phyloP scores from a whole-genome alignment of 2,888 invertebrate species.

The Napeogenes inachia region DNA sequence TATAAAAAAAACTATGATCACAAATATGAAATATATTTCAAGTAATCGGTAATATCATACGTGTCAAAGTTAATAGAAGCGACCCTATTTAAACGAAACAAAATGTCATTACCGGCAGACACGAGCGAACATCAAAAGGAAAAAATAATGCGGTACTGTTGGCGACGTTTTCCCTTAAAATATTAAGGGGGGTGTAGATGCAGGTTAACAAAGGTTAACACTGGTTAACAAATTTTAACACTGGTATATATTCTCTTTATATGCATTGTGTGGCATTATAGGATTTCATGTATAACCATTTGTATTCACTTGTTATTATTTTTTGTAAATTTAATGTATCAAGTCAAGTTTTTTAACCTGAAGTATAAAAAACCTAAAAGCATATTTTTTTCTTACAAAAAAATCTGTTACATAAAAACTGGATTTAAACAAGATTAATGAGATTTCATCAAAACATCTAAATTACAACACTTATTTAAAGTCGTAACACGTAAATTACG shows the following conservation, averaged over 20 bases:
- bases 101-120: conserved; percentile 62
- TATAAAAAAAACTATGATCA: too few relatives aligned
- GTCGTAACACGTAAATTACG: too few relatives aligned
- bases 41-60: background rate
- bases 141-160: conserved; percentile 63
- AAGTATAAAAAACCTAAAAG: too few relatives aligned
- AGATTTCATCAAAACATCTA: too few relatives aligned
- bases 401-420: background rate
- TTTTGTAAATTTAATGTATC: too few relatives aligned
- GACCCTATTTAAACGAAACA: conserved; percentile 52
- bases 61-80: conserved; percentile 10
- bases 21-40: too few relatives aligned
- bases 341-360: too few relatives aligned
- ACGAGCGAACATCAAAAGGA: conserved; percentile 71
- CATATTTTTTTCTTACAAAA: background rate
- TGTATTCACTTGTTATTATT: conserved; percentile 24
- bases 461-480: too few relatives aligned
- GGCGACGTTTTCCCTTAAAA: conserved; percentile 66
- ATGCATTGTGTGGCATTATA: conserved; percentile 55
- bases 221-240: conserved; percentile 49
- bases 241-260: conserved; percentile 45
- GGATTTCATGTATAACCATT: conserved; percentile 36
- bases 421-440: too few relatives aligned
- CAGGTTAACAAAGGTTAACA: conserved; percentile 62
- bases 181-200: conserved; percentile 56